A percentile compares a stretch with the other conserved stretches of the same genome.
phyloP scores from a whole-genome alignment of 2,888 invertebrate species.

The Nephrotoma appendiculata region DNA sequence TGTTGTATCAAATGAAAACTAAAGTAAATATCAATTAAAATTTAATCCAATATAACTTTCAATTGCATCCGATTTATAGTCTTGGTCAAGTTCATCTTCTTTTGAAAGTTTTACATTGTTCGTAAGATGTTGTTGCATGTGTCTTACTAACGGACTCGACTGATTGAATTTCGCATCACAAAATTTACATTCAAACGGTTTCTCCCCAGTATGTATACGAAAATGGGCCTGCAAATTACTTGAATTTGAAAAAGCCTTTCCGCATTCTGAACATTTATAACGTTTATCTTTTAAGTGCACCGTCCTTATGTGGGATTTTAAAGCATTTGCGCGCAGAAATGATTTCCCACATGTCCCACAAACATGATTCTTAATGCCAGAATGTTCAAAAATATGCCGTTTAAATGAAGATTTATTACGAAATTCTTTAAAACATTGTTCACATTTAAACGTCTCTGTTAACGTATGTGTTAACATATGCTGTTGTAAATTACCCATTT shows the following conservation, averaged over 20 bases:
- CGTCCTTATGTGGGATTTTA: not conserved
- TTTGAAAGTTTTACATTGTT: not conserved
- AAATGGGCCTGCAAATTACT: not conserved
- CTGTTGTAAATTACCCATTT: not conserved
- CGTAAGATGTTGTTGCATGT: not conserved
- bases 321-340: not conserved
- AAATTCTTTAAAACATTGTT: not conserved
- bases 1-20: not conserved
- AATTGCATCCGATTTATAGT: not conserved
- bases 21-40: not conserved
- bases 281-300: not conserved
- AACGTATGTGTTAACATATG: not conserved
- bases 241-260: not conserved
- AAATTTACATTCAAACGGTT: not conserved
- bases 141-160: not conserved
- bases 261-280: not conserved
- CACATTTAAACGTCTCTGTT: not conserved
- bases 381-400: not conserved
- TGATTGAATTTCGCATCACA: not conserved
- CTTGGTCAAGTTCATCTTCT: not conserved
- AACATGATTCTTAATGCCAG: not conserved
- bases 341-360: constrained; percentile 1
- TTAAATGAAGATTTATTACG: not conserved
- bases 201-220: not conserved
- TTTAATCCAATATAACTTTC: not conserved